Base-by-base conservation (phyloP, 2,888 invertebrate species). In the Theretra japonica region DNA sequence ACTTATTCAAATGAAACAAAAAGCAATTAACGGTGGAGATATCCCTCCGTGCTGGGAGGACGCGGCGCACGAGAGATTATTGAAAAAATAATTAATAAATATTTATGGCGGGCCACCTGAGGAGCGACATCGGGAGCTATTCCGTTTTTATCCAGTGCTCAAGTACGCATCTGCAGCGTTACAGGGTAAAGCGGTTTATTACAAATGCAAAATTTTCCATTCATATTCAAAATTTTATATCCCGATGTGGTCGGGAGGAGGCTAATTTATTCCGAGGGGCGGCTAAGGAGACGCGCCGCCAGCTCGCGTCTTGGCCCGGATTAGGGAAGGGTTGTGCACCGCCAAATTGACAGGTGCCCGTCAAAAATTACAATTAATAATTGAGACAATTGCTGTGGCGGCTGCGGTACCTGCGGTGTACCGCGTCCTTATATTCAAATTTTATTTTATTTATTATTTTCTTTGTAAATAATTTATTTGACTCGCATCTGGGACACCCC, bases 181-280 rank as follows among this genome's bases (percentile, higher is more conserved):
- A 91, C 88, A 86, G 86, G 89, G 89, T 93, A 95, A 95, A 95
- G 95, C 95, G 95, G 95, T 96, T 97, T 96, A 97, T 97, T 96
- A 96, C 95, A 95, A 95, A 97, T 97, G 97, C 96, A 96, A 97
- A 97, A 97, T 96, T 96, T 96, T 95, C 96, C 96, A 97, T 97
- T 97, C 97, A 97, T 97, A 97, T 97, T 97, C 97, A 97, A 97
- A 97, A 97, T 97, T 97, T 97, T 97, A 97, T 97, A 97, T 96
- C 96, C 96, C 96, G 89, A 95, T 95, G 95, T 95, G 94, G 93
- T 89, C 89, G 92, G 95, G 95, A 95, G 94, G 95, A 94, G 95
- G 96, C 96, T 96, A 96, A 96, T 96, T 96, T 96, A 96, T 96
- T 96, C 96, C 89, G 91, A 82, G 92, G 92, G 90, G 91, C 90